phyloP scores from a whole-genome alignment of 2,797 vertebrate genomes.

The Limnodromus scolopaceus region DNA sequence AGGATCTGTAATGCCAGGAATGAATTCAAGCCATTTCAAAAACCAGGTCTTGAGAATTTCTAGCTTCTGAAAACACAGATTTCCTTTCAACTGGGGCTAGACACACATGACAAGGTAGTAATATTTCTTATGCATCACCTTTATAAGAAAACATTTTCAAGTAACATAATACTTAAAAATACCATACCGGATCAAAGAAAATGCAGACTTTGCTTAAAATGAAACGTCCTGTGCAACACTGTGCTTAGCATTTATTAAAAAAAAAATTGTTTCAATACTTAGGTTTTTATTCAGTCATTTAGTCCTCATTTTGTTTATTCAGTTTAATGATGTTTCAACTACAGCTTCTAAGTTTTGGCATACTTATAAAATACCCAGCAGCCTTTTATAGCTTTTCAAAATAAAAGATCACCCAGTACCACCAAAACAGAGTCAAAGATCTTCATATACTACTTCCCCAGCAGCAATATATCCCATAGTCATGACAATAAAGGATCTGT shows the following conservation, averaged over 20 bases:
- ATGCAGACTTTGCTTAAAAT: background rate
- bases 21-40: background rate
- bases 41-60: fast-evolving
- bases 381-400: background rate
- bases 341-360: background rate
- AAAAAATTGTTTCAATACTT: background rate
- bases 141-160: background rate
- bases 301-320: background rate
- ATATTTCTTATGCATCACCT: background rate
- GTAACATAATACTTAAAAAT: background rate
- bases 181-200: background rate
- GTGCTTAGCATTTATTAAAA: background rate
- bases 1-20: background rate
- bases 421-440: background rate
- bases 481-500: background rate
- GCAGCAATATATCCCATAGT: background rate
- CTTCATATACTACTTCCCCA: background rate
- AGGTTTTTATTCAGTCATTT: background rate
- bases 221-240: fast-evolving
- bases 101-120: background rate
- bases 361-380: background rate
- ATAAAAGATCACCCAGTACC: background rate
- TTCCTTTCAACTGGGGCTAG: background rate
- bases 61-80: background rate
- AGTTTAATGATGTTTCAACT: background rate